phyloP scores from a whole-genome alignment of 2,888 invertebrate genomes.

The Mythimna loreyi region DNA sequence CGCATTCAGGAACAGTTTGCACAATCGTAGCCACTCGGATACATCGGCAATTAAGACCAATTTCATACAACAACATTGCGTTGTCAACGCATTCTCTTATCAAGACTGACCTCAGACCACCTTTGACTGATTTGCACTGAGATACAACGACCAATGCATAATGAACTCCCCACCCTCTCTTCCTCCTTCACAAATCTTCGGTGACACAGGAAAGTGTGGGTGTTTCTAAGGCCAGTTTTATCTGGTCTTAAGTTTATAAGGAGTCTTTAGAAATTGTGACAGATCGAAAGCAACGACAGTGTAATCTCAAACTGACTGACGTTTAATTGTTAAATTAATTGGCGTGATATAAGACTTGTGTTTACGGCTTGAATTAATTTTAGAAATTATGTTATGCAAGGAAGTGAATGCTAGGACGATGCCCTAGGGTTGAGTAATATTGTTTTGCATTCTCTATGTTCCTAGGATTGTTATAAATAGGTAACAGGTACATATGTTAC shows the following conservation, averaged over 20 bases:
- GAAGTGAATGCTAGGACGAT: slow-evolving; percentile 52
- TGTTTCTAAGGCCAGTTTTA: slow-evolving; percentile 59
- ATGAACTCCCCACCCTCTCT: slow-evolving; percentile 64
- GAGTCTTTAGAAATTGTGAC: slow-evolving; percentile 73
- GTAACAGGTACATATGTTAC: too few relatives aligned
- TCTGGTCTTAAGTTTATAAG: slow-evolving; percentile 65
- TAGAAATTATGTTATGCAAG: slow-evolving; percentile 68
- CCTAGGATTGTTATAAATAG: background rate
- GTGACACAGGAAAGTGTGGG: slow-evolving; percentile 25
- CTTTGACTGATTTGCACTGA: slow-evolving; percentile 85
- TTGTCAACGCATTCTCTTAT: slow-evolving; percentile 78
- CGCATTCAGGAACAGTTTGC: slow-evolving; percentile 56
- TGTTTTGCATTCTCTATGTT: slow-evolving; percentile 6
- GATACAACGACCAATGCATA: slow-evolving; percentile 71
- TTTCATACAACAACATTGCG: slow-evolving; percentile 73
- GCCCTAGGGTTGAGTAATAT: slow-evolving; percentile 44
- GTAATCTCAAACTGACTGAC: slow-evolving; percentile 76
- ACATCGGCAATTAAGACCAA: slow-evolving; percentile 72
- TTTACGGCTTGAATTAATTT: slow-evolving; percentile 68
- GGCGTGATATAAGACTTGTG: slow-evolving; percentile 71
- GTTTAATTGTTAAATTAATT: slow-evolving; percentile 81
- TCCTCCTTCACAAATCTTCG: slow-evolving; percentile 21
- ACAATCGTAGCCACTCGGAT: slow-evolving; percentile 70
- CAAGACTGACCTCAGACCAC: slow-evolving; percentile 77
- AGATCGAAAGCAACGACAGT: slow-evolving; percentile 73